Base-by-base conservation (phyloP, 2,888 invertebrate genomes). In the Rutpela maculata region DNA sequence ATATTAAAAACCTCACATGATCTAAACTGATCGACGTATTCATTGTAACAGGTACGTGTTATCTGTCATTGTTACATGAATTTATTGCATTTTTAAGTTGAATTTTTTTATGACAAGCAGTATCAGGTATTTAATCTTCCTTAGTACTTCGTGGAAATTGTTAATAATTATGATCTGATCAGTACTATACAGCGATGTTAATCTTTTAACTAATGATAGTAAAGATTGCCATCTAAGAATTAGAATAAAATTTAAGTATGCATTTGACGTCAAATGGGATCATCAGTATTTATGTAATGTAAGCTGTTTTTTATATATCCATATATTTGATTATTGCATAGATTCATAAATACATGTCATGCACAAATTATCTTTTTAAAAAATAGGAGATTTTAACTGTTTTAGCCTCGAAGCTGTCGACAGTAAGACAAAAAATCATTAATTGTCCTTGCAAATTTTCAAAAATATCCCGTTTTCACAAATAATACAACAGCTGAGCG, bases 241-340 rank as follows among this genome's bases (percentile, higher is more conserved):
- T 50, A 50, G n/a, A 50, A n/a, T 50, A 50, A 50, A 50, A 50
- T 50, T 50, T 50, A 50, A 50, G 50, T n/a, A 50, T 50, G n/a
- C 50, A 50, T 50, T 50, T 50, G 50, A 50, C n/a, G 50, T 50
- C 50, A 50, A 15, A 50, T n/a, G 15, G 6, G 50, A 50, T n/a
- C 15, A 38, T 38, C 15, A 43, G 12, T n/a, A 50, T n/a, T n/a
- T 50, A n/a, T n/a, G n/a, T n/a, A n/a, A n/a, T n/a, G n/a, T n/a
- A n/a, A n/a, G 12, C 43, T n/a, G 15, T 15, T 15, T 43, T 9
- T 9, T 15, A 43, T 15, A 15, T 43, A 15, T 15, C 43, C 4
- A 15, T 43, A 43, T 1, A 38, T 38, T 38, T 38, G 1, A 38
- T 10, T 38, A 5, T 38, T 38, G 4, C 38, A 38, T 38, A 38